Evolutionary conservation across 2,797 vertebrate species (phyloP), one percentile per base, ranked within the genome.

Genomic region (Amniataba percoides): DNA sequence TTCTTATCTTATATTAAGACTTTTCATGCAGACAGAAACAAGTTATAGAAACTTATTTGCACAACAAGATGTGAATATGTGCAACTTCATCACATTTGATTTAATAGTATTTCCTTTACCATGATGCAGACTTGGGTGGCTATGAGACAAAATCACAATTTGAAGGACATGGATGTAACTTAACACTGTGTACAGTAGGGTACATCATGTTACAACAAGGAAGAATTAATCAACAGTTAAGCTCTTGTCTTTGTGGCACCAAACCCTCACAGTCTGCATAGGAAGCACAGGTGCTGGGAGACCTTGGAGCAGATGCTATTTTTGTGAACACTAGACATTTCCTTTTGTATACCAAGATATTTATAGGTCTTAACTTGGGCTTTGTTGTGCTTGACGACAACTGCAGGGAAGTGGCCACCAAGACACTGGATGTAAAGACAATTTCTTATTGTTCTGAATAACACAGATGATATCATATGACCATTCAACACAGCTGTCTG

Each of bases 281-380:
- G 15, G 52, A 74, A 51, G 42, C 69, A 77, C 71, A 84, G 19
- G 63, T 84, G 82, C 71, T 64, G 27, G 25, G 70, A 42, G 65
- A 66, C 57, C 34, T 19, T 7, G 1, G 45, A 6, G 43, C 16
- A 58, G 59, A 74, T 39, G 18, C 62, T 69, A 81, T 88, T 80
- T 74, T 61, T 71, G 64, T 68, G 45, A 62, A 67, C 69, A 78
- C 21, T 49, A 31, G 49, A 59, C 14, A 49, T 27, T 78, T 53
- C 46, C 34, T 45, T 78, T 76, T 81, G 48, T 63, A 60, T 27
- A 21, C 53, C 23, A 71, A 46, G 62, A 76, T 86, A 88, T 86
- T 80, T 84, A 83, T 77, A 72, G 60, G 9, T 4, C 48, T 62
- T 78, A 58, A 45, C 23, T 58, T 52, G 31, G 52, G 67, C 56